Percentiles rank a stretch among this genome's conserved stretches.
Evolutionary conservation across 2,113 vertebrate genomes (phyloP).

Genomic region (Ramphastos sulfuratus): DNA sequence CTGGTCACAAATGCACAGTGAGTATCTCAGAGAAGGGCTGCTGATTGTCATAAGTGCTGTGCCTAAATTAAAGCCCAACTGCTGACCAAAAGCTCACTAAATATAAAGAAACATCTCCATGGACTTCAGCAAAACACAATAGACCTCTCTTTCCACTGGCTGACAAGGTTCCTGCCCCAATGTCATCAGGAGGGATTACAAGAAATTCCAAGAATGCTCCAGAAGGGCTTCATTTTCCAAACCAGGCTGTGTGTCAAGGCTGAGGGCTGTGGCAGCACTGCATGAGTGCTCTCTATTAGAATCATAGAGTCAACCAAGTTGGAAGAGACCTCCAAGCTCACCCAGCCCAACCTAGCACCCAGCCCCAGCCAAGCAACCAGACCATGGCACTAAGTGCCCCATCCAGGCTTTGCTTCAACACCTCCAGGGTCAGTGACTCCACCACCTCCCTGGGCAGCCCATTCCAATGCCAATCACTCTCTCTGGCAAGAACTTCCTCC

Average conservation of each 20-base stretch:
- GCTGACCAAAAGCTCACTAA: neutral
- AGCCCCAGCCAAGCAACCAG: too few species aligned
- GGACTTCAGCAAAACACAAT: neutral
- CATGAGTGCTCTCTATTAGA: too few species aligned
- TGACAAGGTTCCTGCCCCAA: neutral
- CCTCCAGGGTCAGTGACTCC: too few species aligned
- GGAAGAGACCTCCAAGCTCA: too few species aligned
- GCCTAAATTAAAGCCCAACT: neutral
- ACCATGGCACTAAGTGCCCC: too few species aligned
- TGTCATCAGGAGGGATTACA: rapidly evolving
- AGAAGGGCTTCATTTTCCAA: neutral
- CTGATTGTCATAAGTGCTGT: neutral
- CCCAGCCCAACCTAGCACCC: too few species aligned
- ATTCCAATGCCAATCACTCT: too few species aligned
- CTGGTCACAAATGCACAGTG: neutral
- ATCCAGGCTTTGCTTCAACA: too few species aligned
- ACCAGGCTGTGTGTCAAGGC: neutral
- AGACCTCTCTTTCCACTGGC: neutral
- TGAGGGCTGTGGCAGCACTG: too few species aligned
- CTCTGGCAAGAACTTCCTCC: too few species aligned
- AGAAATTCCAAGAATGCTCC: neutral
- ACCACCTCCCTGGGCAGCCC: too few species aligned
- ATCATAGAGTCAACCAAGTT: too few species aligned
- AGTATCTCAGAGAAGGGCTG: neutral
- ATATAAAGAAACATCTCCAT: neutral